Evolutionary conservation across 1,140 invertebrate species (phyloP), one percentile per base, ranked within the genome.

Genomic region (Trachymyrmex septentrionalis): DNA sequence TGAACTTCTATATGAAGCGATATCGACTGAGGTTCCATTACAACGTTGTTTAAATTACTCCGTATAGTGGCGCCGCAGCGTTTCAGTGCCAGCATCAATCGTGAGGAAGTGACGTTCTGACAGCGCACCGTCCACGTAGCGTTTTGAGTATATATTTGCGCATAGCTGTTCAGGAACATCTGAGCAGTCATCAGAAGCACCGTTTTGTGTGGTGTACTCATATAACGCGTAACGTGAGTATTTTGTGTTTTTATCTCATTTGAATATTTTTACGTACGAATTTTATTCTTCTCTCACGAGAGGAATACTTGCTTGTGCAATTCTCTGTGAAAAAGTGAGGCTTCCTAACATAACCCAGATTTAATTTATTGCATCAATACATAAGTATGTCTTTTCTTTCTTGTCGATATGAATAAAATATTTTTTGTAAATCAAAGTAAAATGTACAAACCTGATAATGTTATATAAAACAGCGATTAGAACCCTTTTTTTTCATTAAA

Each of bases 121-220:
- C 71, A 90, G 64, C 86, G 14, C 64, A 86, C 48, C 76, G 44
- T 90, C 89, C 89, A 90, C 89, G 89, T 90, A 90, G 89, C 89
- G 53, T 30, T 44, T 72, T 7, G 30, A 76, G 48, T 66, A 34
- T 9, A 48, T 4, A 50, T 16, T 69, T 14, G 6, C 14, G 66
- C 21, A 50, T 75, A 12, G 48, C 48, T 14, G 12, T 19, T 6
- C 9, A 4, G 9, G 10, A 16, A 4, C 38, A 14, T 48, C 30
- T 16, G 12, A 76, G 73, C 21, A 57, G 53, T 50, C 27, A 38
- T 69, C 84, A 34, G 71, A 85, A 86, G 16, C 10, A 63, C 57
- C 71, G 88, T 9, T 85, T 66, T 14, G 67, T 85, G 2, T 27
- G 44, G 38, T n/a, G 67, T 57, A 48, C 30, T 66, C 24, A n/a